phyloP scores from a whole-genome alignment of 2,797 vertebrate genomes.

The Acestrorhynchus altus region DNA sequence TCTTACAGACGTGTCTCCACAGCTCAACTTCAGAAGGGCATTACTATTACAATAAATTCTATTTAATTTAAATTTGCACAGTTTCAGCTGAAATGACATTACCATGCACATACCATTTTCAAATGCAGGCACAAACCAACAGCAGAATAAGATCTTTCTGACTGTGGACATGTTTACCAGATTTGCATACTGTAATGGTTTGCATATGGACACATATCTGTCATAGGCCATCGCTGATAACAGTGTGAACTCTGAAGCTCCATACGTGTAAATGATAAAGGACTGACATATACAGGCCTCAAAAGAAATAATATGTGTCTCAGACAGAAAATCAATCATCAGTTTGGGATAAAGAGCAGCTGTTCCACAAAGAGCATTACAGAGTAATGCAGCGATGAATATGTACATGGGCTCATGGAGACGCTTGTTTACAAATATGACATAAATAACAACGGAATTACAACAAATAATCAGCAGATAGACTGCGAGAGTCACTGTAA shows the following conservation, averaged over 20 bases:
- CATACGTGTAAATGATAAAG: not conserved
- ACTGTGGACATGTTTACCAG: not conserved
- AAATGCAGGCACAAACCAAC: not conserved
- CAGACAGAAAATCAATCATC: not conserved
- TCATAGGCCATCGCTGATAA: conserved; percentile 2
- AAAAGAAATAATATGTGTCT: not conserved
- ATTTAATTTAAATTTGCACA: conserved; percentile 1
- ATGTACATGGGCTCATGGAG: not conserved
- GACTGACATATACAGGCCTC: not conserved
- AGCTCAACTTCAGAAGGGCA: conserved; percentile 23
- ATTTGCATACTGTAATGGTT: not conserved
- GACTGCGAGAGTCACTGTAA: not conserved
- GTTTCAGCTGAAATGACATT: not conserved
- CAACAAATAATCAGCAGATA: not conserved
- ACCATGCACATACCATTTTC: not conserved
- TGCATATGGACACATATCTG: conserved; percentile 2
- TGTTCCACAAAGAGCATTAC: not conserved
- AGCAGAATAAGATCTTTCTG: not conserved
- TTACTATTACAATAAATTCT: conserved; percentile 35
- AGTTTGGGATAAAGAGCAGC: conserved; percentile 1
- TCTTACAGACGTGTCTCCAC: not conserved
- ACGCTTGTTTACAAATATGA: no score
- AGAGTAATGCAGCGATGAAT: conserved; percentile 5
- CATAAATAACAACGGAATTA: not conserved
- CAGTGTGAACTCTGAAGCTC: not conserved